Base-by-base conservation (phyloP, 2,888 invertebrate genomes). In the Perizoma affinitatum region DNA sequence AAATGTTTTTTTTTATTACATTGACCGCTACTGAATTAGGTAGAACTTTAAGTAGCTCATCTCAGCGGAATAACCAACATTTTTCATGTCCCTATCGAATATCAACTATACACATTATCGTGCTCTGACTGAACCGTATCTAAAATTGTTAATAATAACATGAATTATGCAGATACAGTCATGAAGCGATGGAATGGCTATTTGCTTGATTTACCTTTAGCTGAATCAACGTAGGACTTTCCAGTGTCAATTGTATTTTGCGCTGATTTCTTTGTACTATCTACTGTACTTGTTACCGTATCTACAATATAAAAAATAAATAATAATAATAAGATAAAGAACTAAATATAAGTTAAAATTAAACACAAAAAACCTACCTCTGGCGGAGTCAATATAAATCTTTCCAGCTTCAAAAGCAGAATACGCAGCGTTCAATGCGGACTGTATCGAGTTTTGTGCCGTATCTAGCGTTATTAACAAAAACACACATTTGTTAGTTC, bases 221-320 rank as follows among this genome's bases (percentile, higher is more conserved):
- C 84, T 42, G 83, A 78, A 61, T 78, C 84, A 53, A 88, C 80
- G 69, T 84, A 85, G 5, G 76, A 69, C 73, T 82, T 86, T 60
- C 86, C 84, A 60, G 78, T 79, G 54, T 87, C 87, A 63, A 84
- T 69, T 40, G 91, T 86, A 61, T 80, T 80, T 69, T 89, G 87
- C 42, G 91, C 88, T 9, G 86, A 81, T 76, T 88, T 88, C 77
- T 87, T 91, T 67, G 90, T 87, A 67, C 71, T 86, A 79, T 90
- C 89, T 80, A 89, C 79, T 62, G 90, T 80, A 70, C 72, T 82
- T 56, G 83, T 77, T 72, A 88, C 82, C 22, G 87, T 82, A 79
- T 88, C 89, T 89, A 87, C 64, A 76, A 68, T 22, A 22, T 22
- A 22, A 22, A 22, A 22, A 22, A 22, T 22, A 22, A 22, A 22